A percentile compares a stretch with the other conserved stretches of the same genome.
Evolutionary conservation across 2,113 vertebrate species (phyloP).

Genomic region (Nestor notabilis): DNA sequence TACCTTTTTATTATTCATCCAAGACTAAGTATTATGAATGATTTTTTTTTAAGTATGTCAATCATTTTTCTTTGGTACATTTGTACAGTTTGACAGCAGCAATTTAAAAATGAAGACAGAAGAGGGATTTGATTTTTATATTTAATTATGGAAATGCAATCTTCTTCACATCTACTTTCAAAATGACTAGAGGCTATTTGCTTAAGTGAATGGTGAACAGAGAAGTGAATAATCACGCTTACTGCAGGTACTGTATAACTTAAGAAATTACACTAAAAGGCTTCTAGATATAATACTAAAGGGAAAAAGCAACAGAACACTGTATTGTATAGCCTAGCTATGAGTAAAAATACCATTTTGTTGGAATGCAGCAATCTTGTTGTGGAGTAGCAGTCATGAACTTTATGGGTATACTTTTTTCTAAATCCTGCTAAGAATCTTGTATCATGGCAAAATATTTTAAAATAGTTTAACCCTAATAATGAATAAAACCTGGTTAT

Average conservation of each 20-base stretch:
- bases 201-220: slow-evolving; percentile 32
- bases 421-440: background rate
- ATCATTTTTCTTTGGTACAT: slow-evolving; percentile 12
- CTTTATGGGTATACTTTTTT: background rate
- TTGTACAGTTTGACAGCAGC: slow-evolving; percentile 20
- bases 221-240: slow-evolving; percentile 28
- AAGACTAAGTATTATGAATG: slow-evolving; percentile 6
- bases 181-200: slow-evolving; percentile 44
- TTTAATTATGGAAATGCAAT: slow-evolving; percentile 3
- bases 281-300: background rate
- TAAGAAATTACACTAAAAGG: background rate
- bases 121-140: background rate
- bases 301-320: background rate
- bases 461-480: background rate
- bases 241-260: background rate
- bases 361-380: background rate
- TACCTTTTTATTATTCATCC: slow-evolving; percentile 36
- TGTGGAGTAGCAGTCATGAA: background rate
- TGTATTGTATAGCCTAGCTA: background rate
- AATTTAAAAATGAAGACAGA: background rate
- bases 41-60: background rate
- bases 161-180: background rate
- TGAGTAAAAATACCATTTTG: background rate
- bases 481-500: background rate
- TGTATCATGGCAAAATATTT: background rate